A percentile compares a stretch with the other conserved stretches of the same genome.
Evolutionary conservation across 2,113 vertebrate genomes (phyloP).

Genomic region (Regulus satrapa): DNA sequence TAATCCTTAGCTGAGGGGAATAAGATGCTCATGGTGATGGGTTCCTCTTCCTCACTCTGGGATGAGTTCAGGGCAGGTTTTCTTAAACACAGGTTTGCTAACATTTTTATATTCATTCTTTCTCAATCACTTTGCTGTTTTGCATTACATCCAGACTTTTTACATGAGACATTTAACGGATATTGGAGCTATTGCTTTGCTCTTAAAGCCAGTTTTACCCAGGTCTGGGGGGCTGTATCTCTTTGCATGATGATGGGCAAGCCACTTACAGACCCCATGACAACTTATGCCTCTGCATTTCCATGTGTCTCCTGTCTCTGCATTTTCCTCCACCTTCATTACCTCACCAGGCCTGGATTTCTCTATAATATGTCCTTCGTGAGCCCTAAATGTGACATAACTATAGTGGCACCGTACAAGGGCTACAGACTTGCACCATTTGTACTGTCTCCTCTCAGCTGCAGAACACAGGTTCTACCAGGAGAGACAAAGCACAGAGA

Average conservation of each 20-base stretch:
- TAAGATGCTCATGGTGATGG: fast-evolving
- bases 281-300: background rate
- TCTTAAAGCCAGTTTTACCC: background rate
- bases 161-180: fast-evolving
- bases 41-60: background rate
- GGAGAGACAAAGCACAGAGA: background rate
- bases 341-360: background rate
- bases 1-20: background rate
- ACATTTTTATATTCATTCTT: background rate
- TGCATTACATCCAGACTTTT: background rate
- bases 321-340: fast-evolving
- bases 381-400: background rate
- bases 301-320: fast-evolving
- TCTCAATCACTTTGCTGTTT: background rate
- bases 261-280: fast-evolving
- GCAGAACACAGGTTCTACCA: background rate
- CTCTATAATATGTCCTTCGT: fast-evolving
- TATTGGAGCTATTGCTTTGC: background rate
- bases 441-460: background rate
- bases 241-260: background rate
- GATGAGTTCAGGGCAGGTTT: background rate
- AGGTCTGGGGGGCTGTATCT: background rate
- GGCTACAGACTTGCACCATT: background rate
- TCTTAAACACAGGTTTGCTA: fast-evolving
- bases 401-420: fast-evolving